phyloP scores from a whole-genome alignment of 2,113 vertebrate genomes.

The Spea multiplicata region DNA sequence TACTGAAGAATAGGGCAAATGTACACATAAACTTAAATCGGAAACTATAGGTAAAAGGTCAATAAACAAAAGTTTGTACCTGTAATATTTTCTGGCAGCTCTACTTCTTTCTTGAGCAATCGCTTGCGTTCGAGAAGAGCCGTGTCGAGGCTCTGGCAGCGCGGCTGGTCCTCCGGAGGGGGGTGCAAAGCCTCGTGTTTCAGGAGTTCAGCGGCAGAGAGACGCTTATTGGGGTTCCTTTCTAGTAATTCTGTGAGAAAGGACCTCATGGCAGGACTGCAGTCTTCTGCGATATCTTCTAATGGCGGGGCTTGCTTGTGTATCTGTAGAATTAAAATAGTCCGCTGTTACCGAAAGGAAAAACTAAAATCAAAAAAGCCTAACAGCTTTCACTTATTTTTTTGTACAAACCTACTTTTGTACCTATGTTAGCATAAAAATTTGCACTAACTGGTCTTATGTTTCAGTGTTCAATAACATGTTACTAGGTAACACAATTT shows the following conservation, averaged over 20 bases:
- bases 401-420: too few relatives aligned
- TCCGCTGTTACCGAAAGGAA: too few relatives aligned
- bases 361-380: too few relatives aligned
- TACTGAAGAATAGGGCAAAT: too few relatives aligned
- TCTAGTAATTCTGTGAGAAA: conserved; percentile 82
- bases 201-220: conserved; percentile 78
- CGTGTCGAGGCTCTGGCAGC: conserved; percentile 93
- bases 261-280: conserved; percentile 77
- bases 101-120: conserved; percentile 77
- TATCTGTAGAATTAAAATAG: conserved; percentile 67
- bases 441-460: too few relatives aligned
- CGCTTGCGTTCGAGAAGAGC: conserved; percentile 83
- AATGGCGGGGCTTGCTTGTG: conserved; percentile 93
- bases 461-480: too few relatives aligned
- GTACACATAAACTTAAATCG: too few relatives aligned
- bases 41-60: background rate
- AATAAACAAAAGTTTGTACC: conserved; percentile 61
- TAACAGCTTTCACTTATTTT: too few relatives aligned
- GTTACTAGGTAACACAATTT: too few relatives aligned
- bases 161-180: conserved; percentile 84
- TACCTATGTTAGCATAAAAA: too few relatives aligned
- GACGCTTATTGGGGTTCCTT: conserved; percentile 79
- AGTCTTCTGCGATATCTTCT: conserved; percentile 87
- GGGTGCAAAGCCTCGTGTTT: conserved; percentile 86
- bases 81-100: conserved; percentile 82